Percentiles rank a stretch among this genome's conserved stretches.
Conservation (phyloP, 1,140 invertebrate genomes). For the Platorchestia sp. region DNA sequence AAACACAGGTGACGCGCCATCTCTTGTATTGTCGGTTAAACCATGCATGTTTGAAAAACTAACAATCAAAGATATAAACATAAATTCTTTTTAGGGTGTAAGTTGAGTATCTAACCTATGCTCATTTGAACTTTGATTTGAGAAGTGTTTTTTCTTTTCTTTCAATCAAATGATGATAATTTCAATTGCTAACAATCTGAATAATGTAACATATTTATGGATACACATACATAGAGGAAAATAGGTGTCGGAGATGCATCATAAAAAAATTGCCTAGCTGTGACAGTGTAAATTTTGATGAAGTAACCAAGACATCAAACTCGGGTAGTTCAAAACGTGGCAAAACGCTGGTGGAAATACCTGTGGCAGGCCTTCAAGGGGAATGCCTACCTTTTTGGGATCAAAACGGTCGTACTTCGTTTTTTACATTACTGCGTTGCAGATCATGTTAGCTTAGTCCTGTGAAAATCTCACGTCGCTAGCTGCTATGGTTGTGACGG, state of each 20-base stretch:
- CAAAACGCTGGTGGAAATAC: too few relatives aligned
- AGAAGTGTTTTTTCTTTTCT: background rate
- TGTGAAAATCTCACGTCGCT: too few relatives aligned
- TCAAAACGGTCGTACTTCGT: too few relatives aligned
- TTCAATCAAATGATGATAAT: background rate
- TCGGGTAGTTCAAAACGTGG: too few relatives aligned
- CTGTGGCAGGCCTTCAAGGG: too few relatives aligned
- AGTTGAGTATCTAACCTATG: background rate
- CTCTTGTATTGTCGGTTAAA: background rate
- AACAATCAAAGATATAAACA: background rate
- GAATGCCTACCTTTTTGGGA: too few relatives aligned
- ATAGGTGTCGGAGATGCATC: too few relatives aligned
- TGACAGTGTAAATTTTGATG: background rate
- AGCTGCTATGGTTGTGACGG: too few relatives aligned
- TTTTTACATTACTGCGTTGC: too few relatives aligned
- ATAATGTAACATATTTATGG: background rate
- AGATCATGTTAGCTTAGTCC: too few relatives aligned
- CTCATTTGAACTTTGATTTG: background rate
- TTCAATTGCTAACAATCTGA: background rate
- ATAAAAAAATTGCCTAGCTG: background rate
- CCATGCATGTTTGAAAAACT: background rate
- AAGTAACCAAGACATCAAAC: too few relatives aligned
- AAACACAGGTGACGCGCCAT: conserved; percentile 12
- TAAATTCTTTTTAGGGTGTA: background rate
- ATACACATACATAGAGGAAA: background rate